Percentiles rank a stretch among this genome's conserved stretches.
phyloP scores from a whole-genome alignment of 2,797 vertebrate species.

The Tangara arthus region DNA sequence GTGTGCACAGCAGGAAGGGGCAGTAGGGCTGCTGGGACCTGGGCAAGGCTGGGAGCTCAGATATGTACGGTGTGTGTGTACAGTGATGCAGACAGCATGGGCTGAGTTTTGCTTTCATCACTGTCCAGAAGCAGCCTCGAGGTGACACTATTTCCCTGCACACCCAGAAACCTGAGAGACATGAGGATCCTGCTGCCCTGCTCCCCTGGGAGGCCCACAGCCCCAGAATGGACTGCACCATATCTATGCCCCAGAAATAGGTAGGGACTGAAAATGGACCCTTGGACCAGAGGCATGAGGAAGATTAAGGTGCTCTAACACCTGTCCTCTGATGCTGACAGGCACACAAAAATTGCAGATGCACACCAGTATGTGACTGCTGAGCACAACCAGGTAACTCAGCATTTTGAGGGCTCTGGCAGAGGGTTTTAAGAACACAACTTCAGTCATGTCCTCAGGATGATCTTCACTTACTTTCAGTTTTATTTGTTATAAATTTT shows the following conservation, averaged over 20 bases:
- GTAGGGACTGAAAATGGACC: not conserved
- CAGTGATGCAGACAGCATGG: not conserved
- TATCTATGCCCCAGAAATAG: not conserved
- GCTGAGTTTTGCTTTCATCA: not conserved
- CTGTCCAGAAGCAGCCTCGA: not conserved
- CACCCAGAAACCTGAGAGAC: not conserved
- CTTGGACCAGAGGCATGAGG: not conserved
- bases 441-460: not conserved
- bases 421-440: not conserved
- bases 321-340: not conserved
- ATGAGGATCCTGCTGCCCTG: not conserved
- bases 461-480: not conserved
- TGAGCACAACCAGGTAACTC: not conserved
- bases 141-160: not conserved
- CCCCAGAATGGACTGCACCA: not conserved
- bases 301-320: not conserved
- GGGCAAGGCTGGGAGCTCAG: not conserved
- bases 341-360: not conserved
- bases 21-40: not conserved
- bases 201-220: not conserved
- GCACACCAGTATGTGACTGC: not conserved
- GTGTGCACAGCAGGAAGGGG: not conserved
- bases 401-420: not conserved
- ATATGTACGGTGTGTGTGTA: no score
- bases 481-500: not conserved